Percentiles rank a stretch among this genome's conserved stretches.
Evolutionary conservation across 2,113 vertebrate species (phyloP).

Genomic region (Anhinga anhinga): DNA sequence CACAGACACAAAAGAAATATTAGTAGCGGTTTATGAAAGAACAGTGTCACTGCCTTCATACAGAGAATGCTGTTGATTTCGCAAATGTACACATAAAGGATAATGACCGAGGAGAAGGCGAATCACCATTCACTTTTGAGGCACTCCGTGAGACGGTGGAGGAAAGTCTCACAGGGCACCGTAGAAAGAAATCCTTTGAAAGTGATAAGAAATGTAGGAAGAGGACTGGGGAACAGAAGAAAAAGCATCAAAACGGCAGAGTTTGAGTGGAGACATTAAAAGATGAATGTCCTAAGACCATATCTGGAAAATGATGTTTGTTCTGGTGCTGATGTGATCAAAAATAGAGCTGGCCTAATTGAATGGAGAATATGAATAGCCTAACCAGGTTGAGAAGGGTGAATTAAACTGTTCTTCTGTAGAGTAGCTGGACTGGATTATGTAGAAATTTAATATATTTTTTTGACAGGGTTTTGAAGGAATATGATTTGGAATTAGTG

Average conservation of each 20-base stretch:
- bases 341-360: conserved; percentile 1
- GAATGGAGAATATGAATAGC: background rate
- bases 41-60: background rate
- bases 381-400: background rate
- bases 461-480: conserved; percentile 26
- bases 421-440: background rate
- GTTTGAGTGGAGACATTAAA: conserved; percentile 15
- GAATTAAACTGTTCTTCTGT: conserved; percentile 19
- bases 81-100: background rate
- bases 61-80: conserved; percentile 19
- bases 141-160: background rate
- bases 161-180: background rate
- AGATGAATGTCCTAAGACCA: background rate
- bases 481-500: conserved; percentile 33
- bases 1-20: background rate
- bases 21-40: conserved; percentile 6
- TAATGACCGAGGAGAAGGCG: background rate
- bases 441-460: conserved; percentile 17
- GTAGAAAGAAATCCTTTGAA: conserved; percentile 25
- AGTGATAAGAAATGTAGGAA: background rate
- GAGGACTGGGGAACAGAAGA: background rate
- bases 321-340: background rate
- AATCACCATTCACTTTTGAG: background rate
- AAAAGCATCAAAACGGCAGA: background rate
- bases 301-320: background rate